These are phyloP conservation scores for Achlya flavicornis DNA, from an alignment of 2,888 invertebrate species.

Conservation along the genomic window DNA sequence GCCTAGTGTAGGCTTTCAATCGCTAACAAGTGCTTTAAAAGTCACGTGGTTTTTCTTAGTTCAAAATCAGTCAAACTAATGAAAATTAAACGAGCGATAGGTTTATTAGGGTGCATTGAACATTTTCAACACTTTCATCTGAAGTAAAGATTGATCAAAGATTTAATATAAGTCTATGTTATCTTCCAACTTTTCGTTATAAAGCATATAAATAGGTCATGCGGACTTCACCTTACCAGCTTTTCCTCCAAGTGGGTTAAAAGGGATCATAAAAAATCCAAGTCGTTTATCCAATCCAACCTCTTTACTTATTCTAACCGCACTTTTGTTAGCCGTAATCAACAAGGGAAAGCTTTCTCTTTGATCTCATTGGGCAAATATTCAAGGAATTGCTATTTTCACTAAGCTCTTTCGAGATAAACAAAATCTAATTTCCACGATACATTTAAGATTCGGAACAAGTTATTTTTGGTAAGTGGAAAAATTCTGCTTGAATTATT, in stretches of 20 bases:
- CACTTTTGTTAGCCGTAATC: slow-evolving; percentile 50
- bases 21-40: too few species aligned
- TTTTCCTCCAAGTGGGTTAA: slow-evolving; percentile 18
- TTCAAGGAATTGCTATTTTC: slow-evolving; percentile 33
- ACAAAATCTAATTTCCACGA: slow-evolving; percentile 2
- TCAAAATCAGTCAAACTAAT: not conserved
- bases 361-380: slow-evolving; percentile 43
- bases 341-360: slow-evolving; percentile 56
- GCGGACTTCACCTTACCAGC: not conserved
- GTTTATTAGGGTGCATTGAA: too few species aligned
- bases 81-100: not conserved
- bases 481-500: not conserved
- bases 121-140: too few species aligned
- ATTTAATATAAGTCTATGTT: too few species aligned
- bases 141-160: too few species aligned
- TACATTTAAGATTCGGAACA: not conserved
- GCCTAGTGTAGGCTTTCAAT: not conserved
- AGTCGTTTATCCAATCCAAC: slow-evolving; percentile 32
- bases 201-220: not conserved
- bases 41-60: too few species aligned
- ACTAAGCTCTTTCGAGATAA: slow-evolving; percentile 16
- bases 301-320: slow-evolving; percentile 50
- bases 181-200: not conserved
- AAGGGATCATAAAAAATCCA: slow-evolving; percentile 42
- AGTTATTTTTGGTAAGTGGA: not conserved